A percentile compares a stretch with the other conserved stretches of the same genome.
These are phyloP conservation scores for Drosophila fuyamai DNA, from an alignment of 1,140 invertebrate genomes.

Conservation along the genomic window DNA sequence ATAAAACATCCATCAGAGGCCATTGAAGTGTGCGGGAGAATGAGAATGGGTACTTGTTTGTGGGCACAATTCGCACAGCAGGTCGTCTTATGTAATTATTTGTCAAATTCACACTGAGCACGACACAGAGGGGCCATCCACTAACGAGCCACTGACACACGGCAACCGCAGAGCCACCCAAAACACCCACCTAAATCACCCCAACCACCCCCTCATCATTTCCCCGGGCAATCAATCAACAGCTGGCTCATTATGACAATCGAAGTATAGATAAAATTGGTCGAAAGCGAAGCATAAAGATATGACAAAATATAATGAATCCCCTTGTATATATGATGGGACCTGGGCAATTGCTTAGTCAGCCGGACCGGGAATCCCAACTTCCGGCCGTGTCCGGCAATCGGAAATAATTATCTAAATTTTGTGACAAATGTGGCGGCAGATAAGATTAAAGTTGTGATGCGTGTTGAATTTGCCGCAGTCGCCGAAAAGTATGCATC, in stretches of 20 bases:
- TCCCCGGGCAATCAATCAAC: slow-evolving; percentile 75
- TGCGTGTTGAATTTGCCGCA: slow-evolving; percentile 12
- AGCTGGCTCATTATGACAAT: slow-evolving; percentile 60
- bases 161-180: not conserved
- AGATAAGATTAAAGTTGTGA: slow-evolving; percentile 64
- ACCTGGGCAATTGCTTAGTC: slow-evolving; percentile 48
- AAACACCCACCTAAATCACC: not conserved
- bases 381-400: slow-evolving; percentile 51
- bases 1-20: slow-evolving; percentile 65
- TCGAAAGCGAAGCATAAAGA: slow-evolving; percentile 6
- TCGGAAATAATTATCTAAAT: slow-evolving; percentile 71
- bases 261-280: slow-evolving; percentile 33
- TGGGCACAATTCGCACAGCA: slow-evolving; percentile 49
- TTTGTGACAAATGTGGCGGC: slow-evolving; percentile 48
- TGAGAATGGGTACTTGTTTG: not conserved
- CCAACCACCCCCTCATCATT: not conserved
- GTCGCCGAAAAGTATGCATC: slow-evolving; percentile 61
- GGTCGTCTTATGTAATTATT: slow-evolving; percentile 77
- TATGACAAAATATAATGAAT: slow-evolving; percentile 26
- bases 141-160: slow-evolving; percentile 62
- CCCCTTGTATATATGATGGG: slow-evolving; percentile 53
- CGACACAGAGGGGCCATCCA: slow-evolving; percentile 12
- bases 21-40: slow-evolving; percentile 54
- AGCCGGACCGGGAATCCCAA: slow-evolving; percentile 27
- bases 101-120: slow-evolving; percentile 74